Evolutionary conservation across 2,113 vertebrate species (phyloP), one percentile per base, ranked within the genome.

Genomic region (Pongo pygmaeus): DNA sequence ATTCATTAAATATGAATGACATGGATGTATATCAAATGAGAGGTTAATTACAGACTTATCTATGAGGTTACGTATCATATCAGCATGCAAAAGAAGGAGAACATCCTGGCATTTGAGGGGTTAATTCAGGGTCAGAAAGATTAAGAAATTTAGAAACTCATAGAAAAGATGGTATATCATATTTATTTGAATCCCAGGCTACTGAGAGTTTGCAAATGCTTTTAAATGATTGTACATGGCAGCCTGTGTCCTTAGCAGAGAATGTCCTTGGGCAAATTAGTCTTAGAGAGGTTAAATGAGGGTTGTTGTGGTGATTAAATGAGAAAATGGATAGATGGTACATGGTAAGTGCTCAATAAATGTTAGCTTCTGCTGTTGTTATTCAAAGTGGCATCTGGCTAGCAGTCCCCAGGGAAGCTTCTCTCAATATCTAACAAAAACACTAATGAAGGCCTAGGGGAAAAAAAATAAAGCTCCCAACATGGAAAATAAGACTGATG

Each of bases 341-440:
- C 83, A 79, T 91, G 93, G 74, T 96, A 95, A 96, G n/a, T 97
- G 22, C 67, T 97, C 95, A 96, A 48, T 97, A 97, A 95, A 91
- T 89, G 81, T 93, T 97, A 97, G 89, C 72, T 86, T 35, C 55
- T 84, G 89, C 50, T 95, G 46, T 1, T 93, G 94, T 93, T 97
- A 97, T 92, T 97, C 59, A 84, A 86, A 94, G 79, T 96, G 79
- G 72, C 96, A 89, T 93, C 92, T 97, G 83, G 83, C 79, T 96
- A 84, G 74, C 40, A 86, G 81, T 94, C 78, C 69, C 79, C 83
- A 89, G 83, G 75, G 78, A 96, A 93, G 14, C 35, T 55, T 95
- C 57, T 87, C 67, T 95, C 52, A 96, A 40, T 74, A 89, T 88
- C 83, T 93, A 94, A 85, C 89, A 94, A 59, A 94, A 94, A 57